A percentile compares a stretch with the other conserved stretches of the same genome.
These are phyloP conservation scores for Leucania comma DNA, from an alignment of 2,888 invertebrate genomes.

Conservation along the genomic window DNA sequence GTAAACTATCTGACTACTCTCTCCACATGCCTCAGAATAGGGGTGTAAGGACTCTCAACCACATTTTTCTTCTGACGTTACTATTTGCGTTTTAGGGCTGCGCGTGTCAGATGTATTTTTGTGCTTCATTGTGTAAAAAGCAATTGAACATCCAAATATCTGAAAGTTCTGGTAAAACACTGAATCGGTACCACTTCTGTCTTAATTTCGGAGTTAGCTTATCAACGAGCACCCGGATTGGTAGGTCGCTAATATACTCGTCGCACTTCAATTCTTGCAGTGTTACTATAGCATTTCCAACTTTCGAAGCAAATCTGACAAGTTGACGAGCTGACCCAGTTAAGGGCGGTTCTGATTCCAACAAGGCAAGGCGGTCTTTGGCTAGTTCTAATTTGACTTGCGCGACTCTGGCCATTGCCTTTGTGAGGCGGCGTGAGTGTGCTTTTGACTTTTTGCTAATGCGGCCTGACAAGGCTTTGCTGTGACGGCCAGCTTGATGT, in stretches of 20 bases:
- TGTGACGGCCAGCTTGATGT: too few relatives aligned
- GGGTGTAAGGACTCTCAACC: too few relatives aligned
- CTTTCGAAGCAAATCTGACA: background rate
- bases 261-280: background rate
- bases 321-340: background rate
- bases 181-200: background rate
- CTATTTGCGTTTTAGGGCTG: too few relatives aligned
- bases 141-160: background rate
- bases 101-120: background rate
- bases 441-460: too few relatives aligned
- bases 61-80: too few relatives aligned
- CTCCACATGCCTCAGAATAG: too few relatives aligned
- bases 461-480: too few relatives aligned
- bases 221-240: background rate
- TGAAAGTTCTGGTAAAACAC: fast-evolving
- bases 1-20: too few relatives aligned
- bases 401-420: background rate
- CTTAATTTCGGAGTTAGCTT: too few relatives aligned
- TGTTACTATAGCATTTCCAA: background rate
- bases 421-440: background rate
- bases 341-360: background rate
- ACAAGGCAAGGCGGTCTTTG: background rate
- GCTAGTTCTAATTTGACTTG: background rate
- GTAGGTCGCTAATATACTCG: background rate
- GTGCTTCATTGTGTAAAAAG: background rate